Evolutionary conservation across 2,797 vertebrate species (phyloP).

Genomic region (Petrocephalus sullivani): DNA sequence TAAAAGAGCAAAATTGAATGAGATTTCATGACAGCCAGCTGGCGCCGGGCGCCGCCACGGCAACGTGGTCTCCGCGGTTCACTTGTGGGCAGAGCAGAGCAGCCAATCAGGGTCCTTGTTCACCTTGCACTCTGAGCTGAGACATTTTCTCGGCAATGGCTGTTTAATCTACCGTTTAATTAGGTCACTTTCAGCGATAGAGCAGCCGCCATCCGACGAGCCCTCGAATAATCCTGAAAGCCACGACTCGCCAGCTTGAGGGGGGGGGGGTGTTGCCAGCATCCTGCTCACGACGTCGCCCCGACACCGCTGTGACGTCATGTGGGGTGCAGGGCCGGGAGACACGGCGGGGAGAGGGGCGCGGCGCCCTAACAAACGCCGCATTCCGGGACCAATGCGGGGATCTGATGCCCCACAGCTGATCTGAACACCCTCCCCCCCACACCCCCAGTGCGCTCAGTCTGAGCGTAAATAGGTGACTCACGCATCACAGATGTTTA

Average conservation of each 20-base stretch:
- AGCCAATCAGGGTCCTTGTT: neutral
- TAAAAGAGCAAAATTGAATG: neutral
- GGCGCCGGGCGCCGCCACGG: neutral
- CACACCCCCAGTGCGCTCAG: neutral
- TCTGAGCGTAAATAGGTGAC: constrained; percentile 56
- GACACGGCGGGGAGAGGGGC: neutral
- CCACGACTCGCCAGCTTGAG: neutral
- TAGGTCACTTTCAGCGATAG: constrained; percentile 18
- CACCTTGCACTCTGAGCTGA: neutral
- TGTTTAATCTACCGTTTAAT: constrained; percentile 23
- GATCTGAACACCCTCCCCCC: neutral
- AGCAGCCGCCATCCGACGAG: neutral
- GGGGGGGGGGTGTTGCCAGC: neutral
- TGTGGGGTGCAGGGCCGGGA: neutral
- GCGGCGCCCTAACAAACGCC: neutral
- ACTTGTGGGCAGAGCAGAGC: neutral
- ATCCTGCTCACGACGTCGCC: neutral
- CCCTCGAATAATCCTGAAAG: constrained; percentile 12
- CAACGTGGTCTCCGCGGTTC: neutral
- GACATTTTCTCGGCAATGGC: constrained; percentile 1
- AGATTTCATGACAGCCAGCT: neutral
- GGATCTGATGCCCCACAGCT: neutral
- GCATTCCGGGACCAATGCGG: neutral
- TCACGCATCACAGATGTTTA: constrained; percentile 67
- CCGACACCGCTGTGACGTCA: neutral